Evolutionary conservation across 2,113 vertebrate genomes (phyloP), one percentile per base, ranked within the genome.

Genomic region (Strix aluco): DNA sequence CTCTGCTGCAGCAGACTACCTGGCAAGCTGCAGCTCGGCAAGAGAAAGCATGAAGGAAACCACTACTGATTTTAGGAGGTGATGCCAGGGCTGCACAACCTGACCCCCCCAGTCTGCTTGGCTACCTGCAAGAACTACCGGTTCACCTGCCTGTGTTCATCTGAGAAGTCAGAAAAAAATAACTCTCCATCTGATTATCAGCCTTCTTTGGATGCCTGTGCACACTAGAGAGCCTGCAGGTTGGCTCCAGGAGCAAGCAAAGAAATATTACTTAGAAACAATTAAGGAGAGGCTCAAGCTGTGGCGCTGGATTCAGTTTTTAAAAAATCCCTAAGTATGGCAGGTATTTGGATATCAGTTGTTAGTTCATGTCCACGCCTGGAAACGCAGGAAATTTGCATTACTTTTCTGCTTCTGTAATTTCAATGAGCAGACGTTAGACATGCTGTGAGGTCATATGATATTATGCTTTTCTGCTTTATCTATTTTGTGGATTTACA

Each of bases 51-150:
- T 0, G 10, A 44, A 77, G 21, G 57, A 72, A 66, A 49, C 13
- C 18, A 8, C 49, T 47, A 7, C 36, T 70, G 55, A 57, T 30
- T 81, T 86, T 58, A 47, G n/a, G 42, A 94, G 51, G 44, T 0
- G 9, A 55, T 84, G 74, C 14, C 51, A n/a, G 30, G n/a, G 51
- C 63, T 80, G 21, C 67, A 90, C 62, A 83, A 42, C 36, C 30
- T 0, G 0, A 16, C 13, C 7, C 20, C 6, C 20, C 40, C 7
- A 15, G 18, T 22, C 61, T 67, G 52, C 71, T 67, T 9, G 4
- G 63, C 20, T 34, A 27, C n/a, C 62, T 82, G 38, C 3, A 5
- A 82, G 47, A 57, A 65, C 40, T 14, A 51, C 57, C 3, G 1
- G 18, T 30, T 90, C 82, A 70, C 63, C 51, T 84, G 47, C n/a